These are phyloP conservation scores for Diogma glabrata DNA, from an alignment of 2,888 invertebrate genomes.

Conservation along the genomic window DNA sequence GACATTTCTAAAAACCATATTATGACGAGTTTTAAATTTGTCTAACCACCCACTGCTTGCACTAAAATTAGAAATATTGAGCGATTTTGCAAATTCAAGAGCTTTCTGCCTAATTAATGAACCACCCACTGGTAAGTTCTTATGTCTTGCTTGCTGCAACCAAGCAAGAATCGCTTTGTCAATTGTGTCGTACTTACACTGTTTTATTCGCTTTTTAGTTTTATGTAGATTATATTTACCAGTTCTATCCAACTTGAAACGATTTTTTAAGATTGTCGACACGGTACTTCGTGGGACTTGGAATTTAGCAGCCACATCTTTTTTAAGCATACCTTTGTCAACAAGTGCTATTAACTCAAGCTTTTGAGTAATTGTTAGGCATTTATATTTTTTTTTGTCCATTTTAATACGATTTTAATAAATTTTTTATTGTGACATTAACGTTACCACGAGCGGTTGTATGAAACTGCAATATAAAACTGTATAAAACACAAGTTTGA, in stretches of 20 bases:
- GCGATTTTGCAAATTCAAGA: not conserved
- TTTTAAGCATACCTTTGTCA: not conserved
- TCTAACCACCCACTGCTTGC: slow-evolving; percentile 19
- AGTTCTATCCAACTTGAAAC: not conserved
- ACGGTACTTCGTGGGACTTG: not conserved
- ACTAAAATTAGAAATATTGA: slow-evolving; percentile 13
- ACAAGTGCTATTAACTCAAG: not conserved
- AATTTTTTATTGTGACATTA: too few species aligned
- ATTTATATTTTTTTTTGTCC: too few species aligned
- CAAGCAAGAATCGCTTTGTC: not conserved
- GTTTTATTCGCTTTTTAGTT: not conserved
- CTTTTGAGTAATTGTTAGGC: not conserved
- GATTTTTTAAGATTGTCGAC: not conserved
- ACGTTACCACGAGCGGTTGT: too few species aligned
- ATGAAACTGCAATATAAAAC: too few species aligned
- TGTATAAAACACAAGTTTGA: too few species aligned
- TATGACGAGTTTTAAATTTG: slow-evolving; percentile 17
- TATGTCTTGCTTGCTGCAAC: not conserved
- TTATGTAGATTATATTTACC: not conserved
- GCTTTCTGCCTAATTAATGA: not conserved
- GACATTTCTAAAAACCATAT: not conserved
- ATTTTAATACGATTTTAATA: too few species aligned
- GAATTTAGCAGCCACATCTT: not conserved
- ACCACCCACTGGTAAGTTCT: not conserved
- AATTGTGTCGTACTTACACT: not conserved